These are phyloP conservation scores for Teleiodes luculella DNA, from an alignment of 2,888 invertebrate species.

Conservation along the genomic window DNA sequence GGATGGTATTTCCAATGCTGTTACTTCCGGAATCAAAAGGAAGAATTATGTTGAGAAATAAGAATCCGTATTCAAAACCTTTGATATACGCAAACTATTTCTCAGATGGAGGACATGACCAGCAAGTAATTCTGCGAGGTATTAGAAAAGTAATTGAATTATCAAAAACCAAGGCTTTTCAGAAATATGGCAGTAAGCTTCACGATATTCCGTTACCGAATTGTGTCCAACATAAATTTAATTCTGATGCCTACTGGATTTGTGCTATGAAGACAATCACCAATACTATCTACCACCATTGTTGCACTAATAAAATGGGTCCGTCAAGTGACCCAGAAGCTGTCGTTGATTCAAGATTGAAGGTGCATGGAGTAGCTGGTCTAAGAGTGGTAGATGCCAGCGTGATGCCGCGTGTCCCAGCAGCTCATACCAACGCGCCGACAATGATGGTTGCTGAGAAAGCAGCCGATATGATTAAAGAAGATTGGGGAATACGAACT, in stretches of 20 bases:
- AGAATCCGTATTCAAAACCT: constrained; percentile 83
- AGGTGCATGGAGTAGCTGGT: constrained; percentile 68
- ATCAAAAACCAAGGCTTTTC: constrained; percentile 73
- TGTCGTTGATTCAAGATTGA: constrained; percentile 73
- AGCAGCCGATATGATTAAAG: constrained; percentile 74
- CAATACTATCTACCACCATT: constrained; percentile 76
- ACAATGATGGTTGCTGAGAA: constrained; percentile 80
- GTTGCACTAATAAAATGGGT: constrained; percentile 77
- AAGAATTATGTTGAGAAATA: constrained; percentile 76
- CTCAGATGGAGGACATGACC: constrained; percentile 75
- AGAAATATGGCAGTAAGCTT: constrained; percentile 68
- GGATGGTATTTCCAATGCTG: constrained; percentile 79
- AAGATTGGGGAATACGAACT: constrained; percentile 49
- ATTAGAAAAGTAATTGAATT: constrained; percentile 62
- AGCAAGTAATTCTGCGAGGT: constrained; percentile 65
- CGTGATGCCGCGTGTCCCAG: constrained; percentile 76
- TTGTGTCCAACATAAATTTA: constrained; percentile 72
- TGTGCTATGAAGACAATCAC: constrained; percentile 79
- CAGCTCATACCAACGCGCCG: constrained; percentile 79
- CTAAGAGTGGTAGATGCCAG: constrained; percentile 79
- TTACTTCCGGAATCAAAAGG: constrained; percentile 82
- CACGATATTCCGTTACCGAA: constrained; percentile 76
- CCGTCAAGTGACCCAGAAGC: constrained; percentile 63
- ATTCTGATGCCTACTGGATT: constrained; percentile 83
- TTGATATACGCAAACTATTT: constrained; percentile 83